Evolutionary conservation across 2,113 vertebrate genomes (phyloP).

Genomic region (Stigmatopora argus): DNA sequence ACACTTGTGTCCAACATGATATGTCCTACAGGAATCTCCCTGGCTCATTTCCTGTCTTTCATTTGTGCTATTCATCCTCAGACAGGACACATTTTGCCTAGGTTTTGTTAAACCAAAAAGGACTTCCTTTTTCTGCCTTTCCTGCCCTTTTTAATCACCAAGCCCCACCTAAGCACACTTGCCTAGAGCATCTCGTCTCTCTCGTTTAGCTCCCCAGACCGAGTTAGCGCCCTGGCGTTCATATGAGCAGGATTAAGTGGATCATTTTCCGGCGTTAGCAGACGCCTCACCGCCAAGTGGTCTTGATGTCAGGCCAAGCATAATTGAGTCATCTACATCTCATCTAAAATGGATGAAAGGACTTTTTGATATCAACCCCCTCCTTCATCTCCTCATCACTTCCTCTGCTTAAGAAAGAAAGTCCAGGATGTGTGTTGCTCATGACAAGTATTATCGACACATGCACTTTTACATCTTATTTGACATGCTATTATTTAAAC

Average conservation of each 20-base stretch:
- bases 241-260: conserved; percentile 60
- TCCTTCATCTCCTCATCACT: conserved; percentile 7
- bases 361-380: conserved; percentile 51
- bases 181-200: conserved; percentile 28
- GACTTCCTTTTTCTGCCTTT: background rate
- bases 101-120: background rate
- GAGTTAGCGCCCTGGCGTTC: conserved; percentile 47
- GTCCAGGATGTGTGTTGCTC: background rate
- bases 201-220: conserved; percentile 30
- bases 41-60: conserved; percentile 34
- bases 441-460: background rate
- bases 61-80: conserved; percentile 11
- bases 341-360: conserved; percentile 70
- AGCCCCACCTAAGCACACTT: conserved; percentile 35
- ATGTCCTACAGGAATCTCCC: conserved; percentile 43
- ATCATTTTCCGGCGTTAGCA: conserved; percentile 58
- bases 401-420: conserved; percentile 25
- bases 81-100: background rate
- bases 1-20: conserved; percentile 11
- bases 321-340: conserved; percentile 75
- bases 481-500: background rate
- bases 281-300: conserved; percentile 58
- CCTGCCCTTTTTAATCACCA: background rate
- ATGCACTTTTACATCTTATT: background rate
- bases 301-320: conserved; percentile 55